These are phyloP conservation scores for Coilia nasus DNA, from an alignment of 2,797 vertebrate genomes.

Conservation along the genomic window DNA sequence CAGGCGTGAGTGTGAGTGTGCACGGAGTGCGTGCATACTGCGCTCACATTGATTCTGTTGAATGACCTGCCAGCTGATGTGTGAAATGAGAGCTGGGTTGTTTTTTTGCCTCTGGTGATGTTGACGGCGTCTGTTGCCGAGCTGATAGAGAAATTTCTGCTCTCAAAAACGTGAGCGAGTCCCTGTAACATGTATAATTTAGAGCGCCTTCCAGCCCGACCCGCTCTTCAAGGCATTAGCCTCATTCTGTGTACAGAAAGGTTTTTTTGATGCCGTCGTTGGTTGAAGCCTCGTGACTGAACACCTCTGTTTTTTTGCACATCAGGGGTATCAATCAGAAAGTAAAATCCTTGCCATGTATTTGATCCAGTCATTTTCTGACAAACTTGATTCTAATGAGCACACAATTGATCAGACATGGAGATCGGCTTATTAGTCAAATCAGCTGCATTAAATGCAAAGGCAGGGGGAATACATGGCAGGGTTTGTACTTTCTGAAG, in stretches of 20 bases:
- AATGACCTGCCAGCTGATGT: constrained; percentile 24
- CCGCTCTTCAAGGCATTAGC: not conserved
- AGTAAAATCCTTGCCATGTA: too few relatives aligned
- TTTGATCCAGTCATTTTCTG: too few relatives aligned
- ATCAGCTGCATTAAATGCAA: too few relatives aligned
- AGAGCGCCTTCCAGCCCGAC: constrained; percentile 31
- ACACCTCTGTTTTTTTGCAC: not conserved
- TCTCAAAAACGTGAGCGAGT: constrained; percentile 53
- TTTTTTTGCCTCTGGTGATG: constrained; percentile 42
- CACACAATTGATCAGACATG: too few relatives aligned
- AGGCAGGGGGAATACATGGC: too few relatives aligned
- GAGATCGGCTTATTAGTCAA: too few relatives aligned
- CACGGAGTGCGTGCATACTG: not conserved
- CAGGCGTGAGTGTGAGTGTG: not conserved
- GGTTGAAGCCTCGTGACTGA: not conserved
- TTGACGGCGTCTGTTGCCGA: constrained; percentile 44
- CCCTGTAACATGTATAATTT: constrained; percentile 55
- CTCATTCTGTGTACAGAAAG: not conserved
- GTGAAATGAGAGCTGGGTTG: constrained; percentile 41
- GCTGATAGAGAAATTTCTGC: constrained; percentile 40
- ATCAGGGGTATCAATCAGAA: too few relatives aligned
- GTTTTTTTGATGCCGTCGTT: not conserved
- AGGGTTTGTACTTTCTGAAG: too few relatives aligned
- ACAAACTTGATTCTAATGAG: too few relatives aligned
- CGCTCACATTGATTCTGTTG: constrained; percentile 11